Base-by-base conservation (phyloP, 2,888 invertebrate species). In the Nemurella pictetii region DNA sequence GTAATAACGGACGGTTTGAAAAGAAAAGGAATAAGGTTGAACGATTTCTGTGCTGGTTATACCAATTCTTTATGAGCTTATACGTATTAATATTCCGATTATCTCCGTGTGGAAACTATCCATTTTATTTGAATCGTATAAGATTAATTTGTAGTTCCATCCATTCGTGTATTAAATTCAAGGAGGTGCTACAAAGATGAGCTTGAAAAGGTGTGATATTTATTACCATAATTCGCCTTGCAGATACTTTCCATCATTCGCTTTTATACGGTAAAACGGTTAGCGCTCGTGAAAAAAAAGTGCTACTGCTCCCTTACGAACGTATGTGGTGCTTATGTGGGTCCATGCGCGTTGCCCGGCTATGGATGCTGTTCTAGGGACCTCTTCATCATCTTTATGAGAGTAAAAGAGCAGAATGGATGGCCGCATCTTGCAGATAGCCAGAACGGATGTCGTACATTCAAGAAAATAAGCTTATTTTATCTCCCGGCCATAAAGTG, bases 391-490 rank as follows among this genome's bases (percentile, higher is more conserved):
- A 86, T 86, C 86, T 86, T 86, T 86, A 86, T 86, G 86, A 86
- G 86, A 86, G 86, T 86, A 86, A 55, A 86, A 86, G 87, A 86
- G 85, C 86, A 86, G 86, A 87, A 88, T 87, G 86, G 86, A 90
- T 89, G 89, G 89, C 87, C 87, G 86, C 86, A 86, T 87, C 87
- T 87, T 86, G 87, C 86, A 87, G 87, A 87, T 87, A 87, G 87
- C 87, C 87, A 85, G 85, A 86, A 85, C 87, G 87, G 87, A 87
- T 90, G 90, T 90, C 90, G 89, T 90, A 89, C 90, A 90, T 90
- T 90, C 89, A 88, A 89, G 89, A 90, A 90, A 90, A 90, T 90
- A 90, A 90, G 90, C 90, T 90, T 89, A 89, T 90, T 90, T 90
- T 90, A 90, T 90, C 90, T 90, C 87, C 72, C 82, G 82, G 88